Percentiles rank a stretch among this genome's conserved stretches.
These are phyloP conservation scores for Andinoacara biseriatus DNA, from an alignment of 2,113 vertebrate species.

Conservation along the genomic window DNA sequence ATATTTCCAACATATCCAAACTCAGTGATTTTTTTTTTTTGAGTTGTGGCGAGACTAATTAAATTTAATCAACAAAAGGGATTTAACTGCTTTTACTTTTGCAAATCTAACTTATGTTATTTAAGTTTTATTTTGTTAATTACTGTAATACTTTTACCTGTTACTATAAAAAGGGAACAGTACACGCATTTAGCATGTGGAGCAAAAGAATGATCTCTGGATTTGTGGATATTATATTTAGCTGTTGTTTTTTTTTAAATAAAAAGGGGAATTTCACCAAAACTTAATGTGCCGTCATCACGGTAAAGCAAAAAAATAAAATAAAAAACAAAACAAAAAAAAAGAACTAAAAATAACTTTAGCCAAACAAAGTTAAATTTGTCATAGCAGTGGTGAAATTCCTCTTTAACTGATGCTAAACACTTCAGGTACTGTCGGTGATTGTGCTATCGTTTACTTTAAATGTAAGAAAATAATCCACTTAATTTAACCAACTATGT, in stretches of 20 bases:
- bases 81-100: no score
- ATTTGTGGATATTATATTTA: background rate
- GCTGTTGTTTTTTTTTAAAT: background rate
- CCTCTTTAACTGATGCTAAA: constrained; percentile 21
- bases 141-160: constrained; percentile 3
- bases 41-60: fast-evolving
- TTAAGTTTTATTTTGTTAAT: constrained; percentile 56
- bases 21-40: background rate
- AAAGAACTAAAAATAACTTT: background rate
- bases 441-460: background rate
- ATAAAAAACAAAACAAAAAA: no score
- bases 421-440: constrained; percentile 35
- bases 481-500: background rate
- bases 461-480: constrained; percentile 36
- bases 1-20: background rate
- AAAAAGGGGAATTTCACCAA: constrained; percentile 22
- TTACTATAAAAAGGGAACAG: constrained; percentile 35
- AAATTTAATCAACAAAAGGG: background rate
- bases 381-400: background rate
- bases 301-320: background rate
- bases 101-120: constrained; percentile 41
- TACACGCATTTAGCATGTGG: constrained; percentile 9
- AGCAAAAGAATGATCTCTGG: background rate
- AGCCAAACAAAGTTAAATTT: background rate
- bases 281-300: background rate